A percentile compares a stretch with the other conserved stretches of the same genome.
phyloP scores from a whole-genome alignment of 2,113 vertebrate genomes.

The Mesocricetus auratus region DNA sequence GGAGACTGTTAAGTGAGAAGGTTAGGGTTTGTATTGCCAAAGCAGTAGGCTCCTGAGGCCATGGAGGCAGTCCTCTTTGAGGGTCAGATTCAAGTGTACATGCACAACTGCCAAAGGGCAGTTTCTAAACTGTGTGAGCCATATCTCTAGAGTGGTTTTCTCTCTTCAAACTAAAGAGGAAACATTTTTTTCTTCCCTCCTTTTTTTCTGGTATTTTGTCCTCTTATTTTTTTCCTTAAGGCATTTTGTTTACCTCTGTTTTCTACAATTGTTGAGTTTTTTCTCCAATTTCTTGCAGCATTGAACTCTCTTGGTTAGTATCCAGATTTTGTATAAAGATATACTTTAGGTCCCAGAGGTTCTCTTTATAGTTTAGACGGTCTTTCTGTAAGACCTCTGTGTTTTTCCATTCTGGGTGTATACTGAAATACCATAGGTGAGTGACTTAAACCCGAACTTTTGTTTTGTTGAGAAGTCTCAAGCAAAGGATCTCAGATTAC shows the following conservation, averaged over 20 bases:
- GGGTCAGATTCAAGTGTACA: not conserved
- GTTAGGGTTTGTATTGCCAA: not conserved
- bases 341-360: too few relatives aligned
- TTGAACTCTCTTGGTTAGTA: not conserved
- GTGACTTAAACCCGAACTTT: not conserved
- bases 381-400: not conserved
- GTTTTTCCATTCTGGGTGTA: not conserved
- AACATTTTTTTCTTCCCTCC: not conserved
- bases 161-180: not conserved
- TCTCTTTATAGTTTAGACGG: not conserved
- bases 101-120: not conserved
- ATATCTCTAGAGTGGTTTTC: not conserved
- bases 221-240: not conserved
- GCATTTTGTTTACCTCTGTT: not conserved
- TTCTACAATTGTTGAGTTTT: not conserved
- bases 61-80: not conserved
- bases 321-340: not conserved
- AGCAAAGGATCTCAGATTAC: not conserved
- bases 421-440: not conserved
- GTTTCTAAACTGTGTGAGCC: not conserved
- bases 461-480: not conserved
- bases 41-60: not conserved
- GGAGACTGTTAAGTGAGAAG: slow-evolving; percentile 32
- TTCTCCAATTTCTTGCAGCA: not conserved
- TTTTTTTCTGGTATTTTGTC: not conserved